phyloP scores from a whole-genome alignment of 1,140 invertebrate genomes.

The Drosophila persimilis region DNA sequence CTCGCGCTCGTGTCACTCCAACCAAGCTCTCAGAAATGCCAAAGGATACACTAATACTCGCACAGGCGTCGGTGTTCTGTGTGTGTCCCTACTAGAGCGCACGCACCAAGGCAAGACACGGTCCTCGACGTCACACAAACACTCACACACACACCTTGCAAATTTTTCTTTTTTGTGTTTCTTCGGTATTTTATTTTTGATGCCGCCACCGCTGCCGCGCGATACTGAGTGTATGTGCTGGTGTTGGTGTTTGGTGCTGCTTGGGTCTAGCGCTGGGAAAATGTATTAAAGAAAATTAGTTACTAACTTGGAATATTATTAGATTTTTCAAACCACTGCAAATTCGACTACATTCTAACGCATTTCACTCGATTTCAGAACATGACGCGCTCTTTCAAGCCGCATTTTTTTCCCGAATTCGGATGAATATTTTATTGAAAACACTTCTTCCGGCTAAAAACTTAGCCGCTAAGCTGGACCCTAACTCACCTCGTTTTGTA shows the following conservation, averaged over 20 bases:
- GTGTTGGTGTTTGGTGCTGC: constrained; percentile 17
- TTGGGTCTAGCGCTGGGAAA: constrained; percentile 23
- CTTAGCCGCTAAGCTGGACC: constrained; percentile 25
- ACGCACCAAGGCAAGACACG: constrained; percentile 64
- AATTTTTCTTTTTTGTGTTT: constrained; percentile 71
- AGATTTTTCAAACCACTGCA: constrained; percentile 9
- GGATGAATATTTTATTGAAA: neutral
- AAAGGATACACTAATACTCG: constrained; percentile 60
- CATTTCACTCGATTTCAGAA: constrained; percentile 40
- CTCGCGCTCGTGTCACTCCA: constrained; percentile 46
- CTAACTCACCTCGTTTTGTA: constrained; percentile 54
- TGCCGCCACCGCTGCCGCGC: constrained; percentile 65
- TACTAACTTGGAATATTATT: constrained; percentile 4
- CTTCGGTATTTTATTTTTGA: constrained; percentile 63
- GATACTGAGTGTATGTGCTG: constrained; percentile 32
- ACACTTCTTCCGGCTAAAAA: constrained; percentile 27
- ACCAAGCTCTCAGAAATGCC: constrained; percentile 65
- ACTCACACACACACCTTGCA: constrained; percentile 64
- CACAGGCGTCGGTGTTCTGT: constrained; percentile 14
- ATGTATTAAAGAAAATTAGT: constrained; percentile 19
- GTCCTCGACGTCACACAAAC: constrained; percentile 51
- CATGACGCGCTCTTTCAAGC: constrained; percentile 67
- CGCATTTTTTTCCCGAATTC: constrained; percentile 16
- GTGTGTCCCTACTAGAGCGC: constrained; percentile 67
- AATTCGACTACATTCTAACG: constrained; percentile 34